These are phyloP conservation scores for Chelonus insularis DNA, from an alignment of 1,140 invertebrate genomes.

Conservation along the genomic window DNA sequence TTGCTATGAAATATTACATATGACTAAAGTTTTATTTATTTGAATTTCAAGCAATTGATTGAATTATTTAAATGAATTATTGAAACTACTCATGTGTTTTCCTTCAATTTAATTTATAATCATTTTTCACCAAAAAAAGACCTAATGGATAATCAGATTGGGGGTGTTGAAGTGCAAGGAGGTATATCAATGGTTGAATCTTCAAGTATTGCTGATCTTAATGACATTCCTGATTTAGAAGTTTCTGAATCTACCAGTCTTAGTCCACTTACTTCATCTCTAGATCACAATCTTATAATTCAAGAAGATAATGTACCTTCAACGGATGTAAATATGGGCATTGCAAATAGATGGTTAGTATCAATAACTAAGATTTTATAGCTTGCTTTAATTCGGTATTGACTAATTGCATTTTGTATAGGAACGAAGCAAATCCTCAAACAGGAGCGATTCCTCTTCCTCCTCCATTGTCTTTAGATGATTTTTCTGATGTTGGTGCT, in stretches of 20 bases:
- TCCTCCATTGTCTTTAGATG: conserved; percentile 48
- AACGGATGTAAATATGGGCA: conserved; percentile 53
- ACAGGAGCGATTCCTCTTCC: conserved; percentile 55
- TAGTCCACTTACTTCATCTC: conserved; percentile 51
- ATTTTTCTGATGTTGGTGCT: conserved; percentile 45
- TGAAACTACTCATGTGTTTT: no score
- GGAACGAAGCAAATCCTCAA: conserved; percentile 54
- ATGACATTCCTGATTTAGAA: conserved; percentile 47
- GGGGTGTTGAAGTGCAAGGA: conserved; percentile 44
- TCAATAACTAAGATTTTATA: no score
- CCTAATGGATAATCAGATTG: conserved; percentile 55
- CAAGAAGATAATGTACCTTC: conserved; percentile 48
- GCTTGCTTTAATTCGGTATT: no score
- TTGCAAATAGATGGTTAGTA: conserved; percentile 56
- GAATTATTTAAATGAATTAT: no score
- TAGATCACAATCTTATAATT: conserved; percentile 53
- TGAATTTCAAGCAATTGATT: no score
- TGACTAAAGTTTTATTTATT: no score
- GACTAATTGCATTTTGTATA: no score
- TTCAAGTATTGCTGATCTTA: conserved; percentile 43
- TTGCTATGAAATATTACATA: no score
- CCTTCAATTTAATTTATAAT: no score
- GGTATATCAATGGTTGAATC: conserved; percentile 54
- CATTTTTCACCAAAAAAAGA: background rate
- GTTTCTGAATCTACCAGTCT: conserved; percentile 53